These are phyloP conservation scores for Smutsia temminckii DNA, from an alignment of 2,797 vertebrate genomes.

Conservation along the genomic window DNA sequence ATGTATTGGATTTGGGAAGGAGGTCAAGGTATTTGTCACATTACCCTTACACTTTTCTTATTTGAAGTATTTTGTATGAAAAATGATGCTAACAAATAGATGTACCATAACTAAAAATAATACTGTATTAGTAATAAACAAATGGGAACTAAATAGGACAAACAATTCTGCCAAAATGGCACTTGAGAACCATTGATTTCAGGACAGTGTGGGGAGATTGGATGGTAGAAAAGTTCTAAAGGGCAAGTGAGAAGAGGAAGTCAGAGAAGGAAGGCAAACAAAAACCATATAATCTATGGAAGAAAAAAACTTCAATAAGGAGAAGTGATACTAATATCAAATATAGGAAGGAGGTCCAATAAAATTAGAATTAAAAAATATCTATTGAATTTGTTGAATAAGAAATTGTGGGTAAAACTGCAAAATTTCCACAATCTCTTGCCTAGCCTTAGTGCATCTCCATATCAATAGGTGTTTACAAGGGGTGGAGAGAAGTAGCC, in stretches of 20 bases:
- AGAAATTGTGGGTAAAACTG: neutral
- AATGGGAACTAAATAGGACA: neutral
- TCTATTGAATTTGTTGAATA: neutral
- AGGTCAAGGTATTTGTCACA: neutral
- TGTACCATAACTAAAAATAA: neutral
- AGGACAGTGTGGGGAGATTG: neutral
- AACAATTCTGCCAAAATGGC: neutral
- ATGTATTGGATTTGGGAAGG: neutral
- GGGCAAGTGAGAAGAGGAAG: neutral
- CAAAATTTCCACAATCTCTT: no score
- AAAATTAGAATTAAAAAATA: neutral
- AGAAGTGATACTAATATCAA: neutral
- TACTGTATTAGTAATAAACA: neutral
- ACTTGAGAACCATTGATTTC: neutral
- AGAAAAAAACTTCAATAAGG: neutral
- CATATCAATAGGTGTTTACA: no score
- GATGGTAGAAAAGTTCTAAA: neutral
- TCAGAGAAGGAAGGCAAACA: neutral
- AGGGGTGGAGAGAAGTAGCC: no score
- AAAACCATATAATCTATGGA: neutral
- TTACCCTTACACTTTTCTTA: neutral
- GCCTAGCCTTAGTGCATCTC: no score
- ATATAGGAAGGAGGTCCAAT: neutral
- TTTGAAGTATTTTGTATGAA: neutral
- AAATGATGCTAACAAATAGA: neutral